Evolutionary conservation across 2,113 vertebrate genomes (phyloP), one percentile per base, ranked within the genome.

Genomic region (Tychaedon coryphoeus): DNA sequence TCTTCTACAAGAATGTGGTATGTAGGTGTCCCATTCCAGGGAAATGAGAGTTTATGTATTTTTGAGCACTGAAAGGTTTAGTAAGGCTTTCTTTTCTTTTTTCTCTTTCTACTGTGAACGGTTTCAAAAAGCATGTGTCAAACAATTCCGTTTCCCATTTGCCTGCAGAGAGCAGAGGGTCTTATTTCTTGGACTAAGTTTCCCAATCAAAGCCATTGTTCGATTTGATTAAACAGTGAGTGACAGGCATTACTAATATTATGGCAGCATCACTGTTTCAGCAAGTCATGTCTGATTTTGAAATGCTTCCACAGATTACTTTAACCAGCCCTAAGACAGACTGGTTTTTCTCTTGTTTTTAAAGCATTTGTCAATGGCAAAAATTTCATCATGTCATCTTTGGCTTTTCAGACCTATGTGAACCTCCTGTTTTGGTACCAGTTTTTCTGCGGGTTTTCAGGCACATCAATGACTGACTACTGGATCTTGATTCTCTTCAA

Each of bases 1-100:
- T 97, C 88, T 98, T 98, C 97, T 98, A 99, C 93, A 99, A 99
- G 92, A 99, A 99, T 8, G 97, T 98, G 98, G 98, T 98, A 98
- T 8, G 98, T 97, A 75, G 56, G 53, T 78, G 26, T 74, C 33
- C 36, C 24, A 11, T 61, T 19, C 71, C 20, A 34, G 34, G 48
- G 51, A 45, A 36, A 43, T 45, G 19, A n/a, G 11, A 62, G 14
- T 48, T 70, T 50, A 16, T 1, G 0, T 48, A 10, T 62, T 61
- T 71, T 40, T 67, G 50, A 51, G 28, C 4, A 2, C 51, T 31
- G 50, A 61, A 75, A 40, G 15, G 15, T 73, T 80, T 47, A 75
- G 10, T 23, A 16, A 16, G 6, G 6, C 48, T 90, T 48, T 25
- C 14, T 38, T 5, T 70, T 34, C 14, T 45, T 69, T 23, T 74